Percentiles rank a stretch among this genome's conserved stretches.
Conservation (phyloP, 35 echinoderm and acorn worm genomes). For the Diadema setosum region DNA sequence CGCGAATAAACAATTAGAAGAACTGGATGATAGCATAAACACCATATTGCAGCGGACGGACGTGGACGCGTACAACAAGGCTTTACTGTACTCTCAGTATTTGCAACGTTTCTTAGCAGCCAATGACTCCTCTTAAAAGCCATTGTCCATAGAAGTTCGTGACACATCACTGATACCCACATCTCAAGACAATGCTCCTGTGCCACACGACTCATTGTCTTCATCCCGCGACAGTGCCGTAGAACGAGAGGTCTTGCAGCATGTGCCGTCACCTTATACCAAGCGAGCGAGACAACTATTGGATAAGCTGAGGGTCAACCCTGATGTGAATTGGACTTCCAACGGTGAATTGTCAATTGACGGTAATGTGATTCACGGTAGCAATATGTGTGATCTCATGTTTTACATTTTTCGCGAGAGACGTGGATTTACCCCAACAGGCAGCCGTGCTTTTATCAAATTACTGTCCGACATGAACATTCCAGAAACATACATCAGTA, state of each 20-base stretch:
- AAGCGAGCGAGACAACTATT: not conserved
- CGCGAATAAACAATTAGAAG: not conserved
- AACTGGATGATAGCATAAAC: not conserved
- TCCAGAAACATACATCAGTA: constrained; percentile 23
- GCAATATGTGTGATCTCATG: constrained; percentile 15
- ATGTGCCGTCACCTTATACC: not conserved
- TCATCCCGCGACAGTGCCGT: not conserved
- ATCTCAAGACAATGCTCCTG: not conserved
- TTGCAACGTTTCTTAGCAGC: not conserved
- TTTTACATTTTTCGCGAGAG: not conserved
- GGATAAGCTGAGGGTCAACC: not conserved
- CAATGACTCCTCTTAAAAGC: not conserved
- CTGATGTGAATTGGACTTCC: not conserved
- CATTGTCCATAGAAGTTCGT: not conserved
- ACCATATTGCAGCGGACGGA: not conserved
- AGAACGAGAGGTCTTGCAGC: not conserved
- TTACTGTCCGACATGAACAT: constrained; percentile 21
- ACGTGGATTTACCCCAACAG: constrained; percentile 1
- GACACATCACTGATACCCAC: not conserved
- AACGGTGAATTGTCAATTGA: not conserved
- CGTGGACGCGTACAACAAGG: not conserved
- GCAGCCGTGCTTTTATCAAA: constrained; percentile 9
- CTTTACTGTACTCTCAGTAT: not conserved
- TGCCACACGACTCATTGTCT: not conserved
- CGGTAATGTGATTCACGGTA: not conserved